Base-by-base conservation (phyloP, 1,140 invertebrate species). In the Octopus bimaculoides region DNA sequence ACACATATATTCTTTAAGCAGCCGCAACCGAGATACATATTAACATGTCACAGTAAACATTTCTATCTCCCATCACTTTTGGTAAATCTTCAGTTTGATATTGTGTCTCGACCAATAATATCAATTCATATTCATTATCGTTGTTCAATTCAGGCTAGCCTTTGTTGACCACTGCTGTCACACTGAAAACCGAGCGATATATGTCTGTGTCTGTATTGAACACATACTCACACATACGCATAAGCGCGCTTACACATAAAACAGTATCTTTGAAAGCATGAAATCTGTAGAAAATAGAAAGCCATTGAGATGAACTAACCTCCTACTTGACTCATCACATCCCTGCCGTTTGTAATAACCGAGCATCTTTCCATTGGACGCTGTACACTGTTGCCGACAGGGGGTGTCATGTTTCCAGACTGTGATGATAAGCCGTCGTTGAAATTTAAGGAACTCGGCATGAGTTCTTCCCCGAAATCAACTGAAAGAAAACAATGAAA, bases 331-430 rank as follows among this genome's bases (percentile, higher is more conserved):
- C 41, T 75, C 41, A 75, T 53, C 26, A 75, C 52, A 12, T 75
- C 74, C 41, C 52, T 26, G 8, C 74, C 74, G 74, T 75, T 75
- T 7, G 74, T 75, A 9, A 75, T 75, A n/a, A 75, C 74, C 14
- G 74, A 75, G 41, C 74, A 75, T 41, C 74, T 75, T 75, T 75
- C 74, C 52, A 75, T 52, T 1, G 74, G 74, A 53, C 74, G 74
- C 8, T 75, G 74, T 5, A 52, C 52, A 7, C 20, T 6, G 74
- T 52, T 75, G 66, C 17, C 66, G 26, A 71, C 14, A 5, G 74
- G 74, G 20, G 74, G 74, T 4, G 74, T 75, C 74, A 75, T 75
- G 8, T 17, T 52, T 10, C 41, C 74, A 5, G 74, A 52, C 5
- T n/a, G 74, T 14, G 74, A 75, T 75, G 74, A 52, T 41, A 75